phyloP scores from a whole-genome alignment of 2,888 invertebrate genomes.

The Chymomyza caudatula region DNA sequence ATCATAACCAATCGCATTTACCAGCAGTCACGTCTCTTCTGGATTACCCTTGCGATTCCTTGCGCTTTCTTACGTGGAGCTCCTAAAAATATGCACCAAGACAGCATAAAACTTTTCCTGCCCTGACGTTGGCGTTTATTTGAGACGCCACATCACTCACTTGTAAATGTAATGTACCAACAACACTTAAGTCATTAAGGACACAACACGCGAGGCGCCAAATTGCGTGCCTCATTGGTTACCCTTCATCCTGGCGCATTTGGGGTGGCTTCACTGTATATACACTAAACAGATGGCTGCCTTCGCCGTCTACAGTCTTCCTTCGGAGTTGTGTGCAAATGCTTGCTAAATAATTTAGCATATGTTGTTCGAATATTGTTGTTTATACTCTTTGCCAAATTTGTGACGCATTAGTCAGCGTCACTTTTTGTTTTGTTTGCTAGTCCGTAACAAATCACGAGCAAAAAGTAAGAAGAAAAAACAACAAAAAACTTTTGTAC shows the following conservation, averaged over 20 bases:
- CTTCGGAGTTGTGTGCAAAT: constrained; percentile 3
- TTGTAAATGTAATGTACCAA: neutral
- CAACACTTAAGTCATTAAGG: neutral
- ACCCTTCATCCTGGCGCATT: neutral
- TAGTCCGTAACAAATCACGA: constrained; percentile 3
- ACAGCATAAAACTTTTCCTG: neutral
- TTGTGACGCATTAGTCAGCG: constrained; percentile 46
- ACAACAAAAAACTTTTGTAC: neutral
- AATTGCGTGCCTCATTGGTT: neutral
- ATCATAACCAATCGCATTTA: neutral
- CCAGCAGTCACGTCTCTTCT: neutral
- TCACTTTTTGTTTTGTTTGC: constrained; percentile 9
- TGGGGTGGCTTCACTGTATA: neutral
- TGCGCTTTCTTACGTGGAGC: neutral
- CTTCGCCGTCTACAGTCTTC: neutral
- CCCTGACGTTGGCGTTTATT: neutral
- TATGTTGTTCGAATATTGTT: neutral
- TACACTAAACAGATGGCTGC: neutral
- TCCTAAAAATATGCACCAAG: constrained; percentile 1
- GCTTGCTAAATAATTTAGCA: constrained; percentile 14
- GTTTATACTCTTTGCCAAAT: constrained; percentile 17
- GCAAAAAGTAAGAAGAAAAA: neutral
- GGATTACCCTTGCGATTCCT: neutral
- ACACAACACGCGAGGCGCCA: constrained; percentile 1
- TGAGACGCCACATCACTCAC: neutral